Percentiles rank a stretch among this genome's conserved stretches.
Evolutionary conservation across 2,113 vertebrate species (phyloP).

Genomic region (Salminus brasiliensis): DNA sequence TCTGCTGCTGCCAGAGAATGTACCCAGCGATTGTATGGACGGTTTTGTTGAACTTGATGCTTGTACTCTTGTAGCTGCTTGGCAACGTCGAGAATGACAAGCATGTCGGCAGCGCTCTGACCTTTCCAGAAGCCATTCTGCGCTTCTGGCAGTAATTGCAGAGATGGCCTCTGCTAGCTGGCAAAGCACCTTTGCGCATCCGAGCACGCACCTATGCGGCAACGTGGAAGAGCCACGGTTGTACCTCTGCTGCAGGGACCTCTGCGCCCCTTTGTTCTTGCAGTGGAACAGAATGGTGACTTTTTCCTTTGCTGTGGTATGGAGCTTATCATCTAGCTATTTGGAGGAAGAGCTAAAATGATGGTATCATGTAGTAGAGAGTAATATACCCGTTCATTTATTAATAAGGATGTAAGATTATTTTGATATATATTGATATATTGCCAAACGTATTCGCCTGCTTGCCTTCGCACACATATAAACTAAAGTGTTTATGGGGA

Average conservation of each 20-base stretch:
- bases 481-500: too few species aligned
- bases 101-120: not conserved
- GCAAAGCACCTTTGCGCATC: not conserved
- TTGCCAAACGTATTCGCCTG: too few species aligned
- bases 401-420: too few species aligned
- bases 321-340: not conserved
- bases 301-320: not conserved
- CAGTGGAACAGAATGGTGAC: not conserved
- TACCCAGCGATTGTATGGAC: constrained; percentile 3
- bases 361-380: too few species aligned
- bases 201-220: not conserved
- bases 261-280: not conserved
- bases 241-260: not conserved
- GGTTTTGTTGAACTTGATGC: constrained; percentile 16
- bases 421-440: too few species aligned
- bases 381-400: too few species aligned
- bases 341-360: too few species aligned
- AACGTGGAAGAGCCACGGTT: not conserved
- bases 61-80: constrained; percentile 26
- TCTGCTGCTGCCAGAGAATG: constrained; percentile 15
- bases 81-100: constrained; percentile 5
- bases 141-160: not conserved
- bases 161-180: not conserved
- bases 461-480: too few species aligned
- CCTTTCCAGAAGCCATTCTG: not conserved